Conservation (phyloP, 1,140 invertebrate species). For the Lepidurus arcticus region DNA sequence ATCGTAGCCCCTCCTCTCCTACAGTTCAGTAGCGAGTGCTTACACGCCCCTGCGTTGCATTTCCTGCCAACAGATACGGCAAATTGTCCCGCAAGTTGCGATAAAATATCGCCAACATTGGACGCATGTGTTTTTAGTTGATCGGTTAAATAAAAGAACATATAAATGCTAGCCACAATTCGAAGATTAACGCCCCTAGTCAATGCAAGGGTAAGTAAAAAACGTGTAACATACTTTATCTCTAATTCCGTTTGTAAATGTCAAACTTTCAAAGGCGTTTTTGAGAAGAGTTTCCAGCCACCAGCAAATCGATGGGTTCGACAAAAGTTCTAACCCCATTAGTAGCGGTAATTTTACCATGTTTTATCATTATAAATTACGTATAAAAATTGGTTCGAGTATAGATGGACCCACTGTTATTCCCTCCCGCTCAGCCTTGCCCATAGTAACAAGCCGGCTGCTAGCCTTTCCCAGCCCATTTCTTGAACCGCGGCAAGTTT, state of each 20-base stretch:
- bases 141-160: neutral
- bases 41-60: too few relatives aligned
- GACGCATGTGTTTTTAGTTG: neutral
- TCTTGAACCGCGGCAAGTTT: constrained; percentile 67
- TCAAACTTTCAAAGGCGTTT: neutral
- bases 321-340: neutral
- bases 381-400: neutral
- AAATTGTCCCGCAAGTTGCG: neutral
- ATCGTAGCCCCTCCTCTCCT: too few relatives aligned
- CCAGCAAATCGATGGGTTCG: neutral
- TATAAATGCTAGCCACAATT: neutral
- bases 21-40: too few relatives aligned
- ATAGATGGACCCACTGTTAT: neutral
- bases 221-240: neutral
- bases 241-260: neutral
- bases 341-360: neutral
- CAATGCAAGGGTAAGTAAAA: constrained; percentile 9
- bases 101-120: neutral
- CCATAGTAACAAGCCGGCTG: constrained; percentile 40
- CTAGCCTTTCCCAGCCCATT: constrained; percentile 45
- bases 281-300: neutral
- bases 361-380: neutral
- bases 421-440: constrained; percentile 34
- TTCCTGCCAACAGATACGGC: too few relatives aligned
- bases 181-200: constrained; percentile 7